A percentile compares a stretch with the other conserved stretches of the same genome.
Conservation (phyloP, 2,797 vertebrate genomes). For the Poecilia picta region DNA sequence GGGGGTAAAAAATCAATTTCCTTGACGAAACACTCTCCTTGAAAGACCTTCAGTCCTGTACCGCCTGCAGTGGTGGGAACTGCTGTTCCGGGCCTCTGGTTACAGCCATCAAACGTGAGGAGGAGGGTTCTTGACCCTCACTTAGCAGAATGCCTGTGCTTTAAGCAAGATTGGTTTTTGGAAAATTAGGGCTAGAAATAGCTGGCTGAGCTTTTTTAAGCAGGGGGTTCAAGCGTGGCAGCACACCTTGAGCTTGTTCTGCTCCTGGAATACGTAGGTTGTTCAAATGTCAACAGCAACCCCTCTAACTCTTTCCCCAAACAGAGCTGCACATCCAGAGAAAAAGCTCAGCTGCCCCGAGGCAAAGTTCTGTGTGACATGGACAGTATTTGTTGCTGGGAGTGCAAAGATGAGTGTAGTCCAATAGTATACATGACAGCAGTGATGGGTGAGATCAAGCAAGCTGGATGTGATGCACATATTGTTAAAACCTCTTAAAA, state of each 20-base stretch:
- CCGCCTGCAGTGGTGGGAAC: slow-evolving; percentile 26
- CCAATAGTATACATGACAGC: slow-evolving; percentile 44
- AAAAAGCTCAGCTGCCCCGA: slow-evolving; percentile 57
- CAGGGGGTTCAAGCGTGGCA: slow-evolving; percentile 58
- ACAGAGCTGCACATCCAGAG: slow-evolving; percentile 43
- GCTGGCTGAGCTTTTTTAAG: slow-evolving; percentile 64
- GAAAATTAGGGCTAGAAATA: slow-evolving; percentile 57
- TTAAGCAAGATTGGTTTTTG: slow-evolving; percentile 42
- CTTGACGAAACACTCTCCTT: slow-evolving; percentile 19
- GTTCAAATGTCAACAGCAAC: slow-evolving; percentile 74
- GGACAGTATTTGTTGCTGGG: slow-evolving; percentile 35
- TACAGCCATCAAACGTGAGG: slow-evolving; percentile 26
- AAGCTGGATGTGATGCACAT: slow-evolving; percentile 24
- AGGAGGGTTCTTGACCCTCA: slow-evolving; percentile 46
- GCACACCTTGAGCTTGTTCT: slow-evolving; percentile 66
- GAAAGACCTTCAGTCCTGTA: slow-evolving; percentile 27
- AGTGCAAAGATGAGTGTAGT: slow-evolving; percentile 48
- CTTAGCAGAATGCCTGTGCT: slow-evolving; percentile 38
- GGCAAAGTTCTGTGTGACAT: slow-evolving; percentile 49
- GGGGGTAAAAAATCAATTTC: not conserved
- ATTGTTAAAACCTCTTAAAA: slow-evolving; percentile 30
- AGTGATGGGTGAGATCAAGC: slow-evolving; percentile 42
- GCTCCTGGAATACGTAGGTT: slow-evolving; percentile 69
- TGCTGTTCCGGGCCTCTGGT: slow-evolving; percentile 30
- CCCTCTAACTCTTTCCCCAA: slow-evolving; percentile 40